Base-by-base conservation (phyloP, 1,140 invertebrate species). In the Piezodorus guildinii region DNA sequence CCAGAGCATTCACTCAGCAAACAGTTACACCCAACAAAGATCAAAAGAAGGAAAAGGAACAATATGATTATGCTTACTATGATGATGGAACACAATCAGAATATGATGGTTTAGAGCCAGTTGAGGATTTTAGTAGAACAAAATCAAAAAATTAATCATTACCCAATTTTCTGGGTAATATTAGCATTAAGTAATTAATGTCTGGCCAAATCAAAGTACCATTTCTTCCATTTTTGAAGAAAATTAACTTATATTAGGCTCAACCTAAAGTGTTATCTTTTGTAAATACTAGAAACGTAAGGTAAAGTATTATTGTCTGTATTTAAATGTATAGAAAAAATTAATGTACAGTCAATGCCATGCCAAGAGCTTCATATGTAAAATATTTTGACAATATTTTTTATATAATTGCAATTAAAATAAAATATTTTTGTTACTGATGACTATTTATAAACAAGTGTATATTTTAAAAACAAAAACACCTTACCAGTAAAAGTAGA, bases 11-110 rank as follows among this genome's bases (percentile, higher is more conserved):
- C 62, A 66, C 62, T 23, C 49, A 60, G n/a, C 19, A 60, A 43
- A 60, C 46, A 45, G 61, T 49, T 62, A 34, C 15, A 52, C 34
- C 34, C 9, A 39, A 56, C 39, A 56, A 56, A 25, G 23, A 21
- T 23, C 27, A 58, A 59, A 61, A 60, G 39, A 65, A 67, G 68
- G 65, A 69, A 46, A 68, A 67, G 45, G 59, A 62, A 39, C 66
- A 69, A 15, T 71, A 71, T 19, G 71, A 71, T 62, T 71, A 71
- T 46, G 71, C 71, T 17, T 71, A 71, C 54, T 71, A 71, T 61
- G 71, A 71, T 61, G 67, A 65, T 56, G 68, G 65, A 16, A 62
- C 65, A 15, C 65, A 65, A 23, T 60, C 68, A n/a, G 69, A 71
- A 61, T 71, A 71, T 60, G 71, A 71, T 64, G 64, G 61, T 25